Percentiles rank a stretch among this genome's conserved stretches.
These are phyloP conservation scores for Eurosta solidaginis DNA, from an alignment of 1,140 invertebrate species.

Conservation along the genomic window DNA sequence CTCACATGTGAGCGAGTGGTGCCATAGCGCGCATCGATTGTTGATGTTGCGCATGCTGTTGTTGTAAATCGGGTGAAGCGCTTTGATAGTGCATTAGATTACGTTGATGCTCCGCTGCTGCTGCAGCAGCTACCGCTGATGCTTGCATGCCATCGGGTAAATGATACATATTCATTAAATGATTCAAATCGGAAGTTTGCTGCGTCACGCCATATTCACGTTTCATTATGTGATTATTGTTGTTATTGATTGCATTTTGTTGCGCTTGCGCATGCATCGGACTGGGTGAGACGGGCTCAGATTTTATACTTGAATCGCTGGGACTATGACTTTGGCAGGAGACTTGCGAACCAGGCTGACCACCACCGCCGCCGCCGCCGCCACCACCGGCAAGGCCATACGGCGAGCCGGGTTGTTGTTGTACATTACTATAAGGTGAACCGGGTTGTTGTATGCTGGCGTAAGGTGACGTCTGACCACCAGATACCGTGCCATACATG, in stretches of 20 bases:
- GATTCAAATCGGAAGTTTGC: constrained; percentile 64
- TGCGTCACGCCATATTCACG: constrained; percentile 66
- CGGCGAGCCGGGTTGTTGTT: constrained; percentile 69
- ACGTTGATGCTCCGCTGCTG: constrained; percentile 59
- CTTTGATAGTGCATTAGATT: constrained; percentile 57
- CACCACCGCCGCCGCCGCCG: constrained; percentile 32
- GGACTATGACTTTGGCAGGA: constrained; percentile 77
- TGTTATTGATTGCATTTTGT: constrained; percentile 42
- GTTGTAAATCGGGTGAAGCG: constrained; percentile 57
- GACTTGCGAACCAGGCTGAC: constrained; percentile 67
- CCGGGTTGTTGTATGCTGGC: constrained; percentile 64
- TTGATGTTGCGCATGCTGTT: constrained; percentile 61
- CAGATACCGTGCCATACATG: constrained; percentile 64
- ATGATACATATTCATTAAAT: constrained; percentile 70
- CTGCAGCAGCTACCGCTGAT: constrained; percentile 57
- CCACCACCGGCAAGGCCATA: constrained; percentile 61
- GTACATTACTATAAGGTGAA: constrained; percentile 66
- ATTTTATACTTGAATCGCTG: constrained; percentile 80
- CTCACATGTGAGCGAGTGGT: constrained; percentile 80
- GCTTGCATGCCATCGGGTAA: constrained; percentile 63
- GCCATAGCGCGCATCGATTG: constrained; percentile 69
- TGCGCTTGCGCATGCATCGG: constrained; percentile 58
- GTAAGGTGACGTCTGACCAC: constrained; percentile 66
- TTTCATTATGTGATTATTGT: constrained; percentile 66
- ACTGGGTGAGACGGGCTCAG: constrained; percentile 78